These are phyloP conservation scores for Drosophila suzukii DNA, from an alignment of 1,140 invertebrate species.

Conservation along the genomic window DNA sequence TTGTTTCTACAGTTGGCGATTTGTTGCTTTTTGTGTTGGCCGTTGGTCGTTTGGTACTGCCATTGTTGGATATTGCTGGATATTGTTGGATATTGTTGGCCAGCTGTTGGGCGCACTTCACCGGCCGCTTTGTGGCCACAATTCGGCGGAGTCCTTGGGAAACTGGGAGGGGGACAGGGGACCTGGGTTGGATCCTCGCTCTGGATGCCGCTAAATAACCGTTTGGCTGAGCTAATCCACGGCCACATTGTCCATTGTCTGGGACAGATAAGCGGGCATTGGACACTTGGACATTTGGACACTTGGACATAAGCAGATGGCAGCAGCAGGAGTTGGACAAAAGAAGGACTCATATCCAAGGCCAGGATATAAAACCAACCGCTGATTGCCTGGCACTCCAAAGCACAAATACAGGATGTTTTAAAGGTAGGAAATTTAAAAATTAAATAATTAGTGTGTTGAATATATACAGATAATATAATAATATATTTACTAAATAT, in stretches of 20 bases:
- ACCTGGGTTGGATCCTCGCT: too few species aligned
- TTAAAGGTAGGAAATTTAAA: too few species aligned
- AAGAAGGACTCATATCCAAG: background rate
- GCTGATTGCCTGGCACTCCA: slow-evolving; percentile 2
- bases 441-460: too few species aligned
- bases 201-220: slow-evolving; percentile 55
- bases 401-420: background rate
- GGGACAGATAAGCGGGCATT: slow-evolving; percentile 9
- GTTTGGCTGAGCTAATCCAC: slow-evolving; percentile 61
- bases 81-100: slow-evolving; percentile 42
- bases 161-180: background rate
- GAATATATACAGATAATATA: too few species aligned
- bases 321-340: background rate
- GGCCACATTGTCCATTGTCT: slow-evolving; percentile 28
- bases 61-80: slow-evolving; percentile 26
- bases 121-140: slow-evolving; percentile 71
- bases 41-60: slow-evolving; percentile 8
- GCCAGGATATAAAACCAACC: background rate
- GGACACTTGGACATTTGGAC: background rate
- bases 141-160: slow-evolving; percentile 27
- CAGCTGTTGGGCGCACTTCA: slow-evolving; percentile 62
- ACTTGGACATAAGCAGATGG: slow-evolving; percentile 17
- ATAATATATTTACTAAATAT: too few species aligned
- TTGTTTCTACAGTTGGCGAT: slow-evolving; percentile 22
- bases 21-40: slow-evolving; percentile 11